Base-by-base conservation (phyloP, 2,888 invertebrate genomes). In the Zeuzera pyrina region DNA sequence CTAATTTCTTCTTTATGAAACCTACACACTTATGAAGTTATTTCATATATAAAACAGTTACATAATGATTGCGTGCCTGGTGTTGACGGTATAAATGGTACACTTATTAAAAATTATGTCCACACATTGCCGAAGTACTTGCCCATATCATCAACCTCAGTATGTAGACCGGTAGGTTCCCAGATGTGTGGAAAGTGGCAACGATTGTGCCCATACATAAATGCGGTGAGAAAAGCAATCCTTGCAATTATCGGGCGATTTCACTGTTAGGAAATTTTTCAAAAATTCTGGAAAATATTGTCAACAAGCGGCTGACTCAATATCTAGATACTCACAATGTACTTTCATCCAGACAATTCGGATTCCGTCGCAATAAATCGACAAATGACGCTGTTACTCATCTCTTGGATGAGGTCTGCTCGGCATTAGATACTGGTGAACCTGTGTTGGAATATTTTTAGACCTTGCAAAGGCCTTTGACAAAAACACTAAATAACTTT, bases 241-340 rank as follows among this genome's bases (percentile, higher is more conserved):
- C 19, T 6, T 6, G 8, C 8, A 19, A 19, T 8, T 19, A 19
- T 8, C 5, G 19, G 8, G 5, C 37, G 1, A 37, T 33, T 3
- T 37, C 37, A 7, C 26, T 37, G 1, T 21, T 37, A 2, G 7
- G 23, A 11, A 10, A 11, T 1, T 21, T 33, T 10, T 29, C 31
- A 4, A 37, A 37, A 19, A n/a, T 34, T 2, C 27, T 37, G 7
- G 36, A 37, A 12, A 33, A 33, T 14, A 15, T 37, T 8, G 33
- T 33, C 2, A 31, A 37, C 13, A 15, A 5, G 2, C 19, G 31
- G 3, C 15, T 37, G 3, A 13, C 11, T 3, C 11, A 12, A 15
- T 37, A 23, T 15, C 12, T 37, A 12, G 33, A 37, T 12, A 11
- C 15, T 10, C 14, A 30, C 8, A 29, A 33, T 2, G 10, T 36